phyloP scores from a whole-genome alignment of 2,113 vertebrate species.

The Erythrocercus mccallii region DNA sequence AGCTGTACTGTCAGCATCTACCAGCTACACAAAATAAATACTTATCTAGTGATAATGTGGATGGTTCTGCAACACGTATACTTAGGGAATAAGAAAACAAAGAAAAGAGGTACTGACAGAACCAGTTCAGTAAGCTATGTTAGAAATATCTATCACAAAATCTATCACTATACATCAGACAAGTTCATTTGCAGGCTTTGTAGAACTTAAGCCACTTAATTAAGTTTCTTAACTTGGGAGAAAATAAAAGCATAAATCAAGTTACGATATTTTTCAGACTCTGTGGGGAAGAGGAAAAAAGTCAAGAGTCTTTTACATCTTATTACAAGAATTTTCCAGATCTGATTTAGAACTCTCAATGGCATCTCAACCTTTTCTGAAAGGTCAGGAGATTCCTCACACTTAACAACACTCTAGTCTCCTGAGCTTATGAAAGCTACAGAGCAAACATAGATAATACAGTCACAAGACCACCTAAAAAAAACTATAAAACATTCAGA shows the following conservation, averaged over 20 bases:
- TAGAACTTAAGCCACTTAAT: neutral
- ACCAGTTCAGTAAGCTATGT: neutral
- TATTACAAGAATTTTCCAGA: neutral
- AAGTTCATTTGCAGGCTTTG: neutral
- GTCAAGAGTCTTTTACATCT: neutral
- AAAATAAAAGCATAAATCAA: constrained; percentile 1
- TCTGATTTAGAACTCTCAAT: neutral
- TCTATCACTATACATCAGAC: neutral
- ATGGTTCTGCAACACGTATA: neutral
- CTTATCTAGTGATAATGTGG: neutral
- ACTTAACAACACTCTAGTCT: neutral
- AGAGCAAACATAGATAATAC: neutral
- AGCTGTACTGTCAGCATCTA: neutral
- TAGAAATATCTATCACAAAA: neutral
- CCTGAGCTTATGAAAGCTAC: neutral
- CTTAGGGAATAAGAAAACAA: neutral
- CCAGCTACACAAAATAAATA: neutral
- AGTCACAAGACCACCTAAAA: neutral
- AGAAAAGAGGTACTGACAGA: neutral
- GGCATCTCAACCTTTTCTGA: neutral
- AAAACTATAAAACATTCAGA: neutral
- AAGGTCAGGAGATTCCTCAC: neutral
- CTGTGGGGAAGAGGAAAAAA: neutral
- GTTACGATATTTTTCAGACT: neutral
- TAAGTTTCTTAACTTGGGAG: neutral